A percentile compares a stretch with the other conserved stretches of the same genome.
Evolutionary conservation across 2,113 vertebrate species (phyloP).

Genomic region (Hystrix brachyura): DNA sequence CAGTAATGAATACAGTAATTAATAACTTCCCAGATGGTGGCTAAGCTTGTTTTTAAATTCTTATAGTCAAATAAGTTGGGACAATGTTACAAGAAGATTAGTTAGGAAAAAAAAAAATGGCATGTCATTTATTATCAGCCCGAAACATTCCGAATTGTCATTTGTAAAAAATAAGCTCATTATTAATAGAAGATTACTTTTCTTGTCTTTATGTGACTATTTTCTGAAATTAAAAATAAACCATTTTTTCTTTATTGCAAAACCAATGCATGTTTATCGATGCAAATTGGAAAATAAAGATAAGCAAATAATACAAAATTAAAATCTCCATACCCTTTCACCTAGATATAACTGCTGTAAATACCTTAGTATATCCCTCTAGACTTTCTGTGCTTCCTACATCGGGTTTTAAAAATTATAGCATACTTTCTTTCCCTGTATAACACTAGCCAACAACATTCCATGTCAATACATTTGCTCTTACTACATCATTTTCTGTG

Average conservation of each 20-base stretch:
- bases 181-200: constrained; percentile 77
- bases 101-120: constrained; percentile 58
- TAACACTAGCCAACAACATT: background rate
- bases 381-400: background rate
- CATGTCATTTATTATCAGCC: constrained; percentile 74
- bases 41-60: constrained; percentile 71
- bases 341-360: background rate
- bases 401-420: background rate
- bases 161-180: constrained; percentile 80
- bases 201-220: constrained; percentile 74
- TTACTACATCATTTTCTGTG: constrained; percentile 19
- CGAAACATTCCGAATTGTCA: constrained; percentile 69
- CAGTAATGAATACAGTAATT: constrained; percentile 70
- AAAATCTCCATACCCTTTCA: background rate
- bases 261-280: constrained; percentile 46
- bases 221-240: constrained; percentile 76
- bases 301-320: constrained; percentile 73
- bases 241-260: constrained; percentile 50
- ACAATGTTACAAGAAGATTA: constrained; percentile 79
- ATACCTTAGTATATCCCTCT: background rate
- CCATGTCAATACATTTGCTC: background rate
- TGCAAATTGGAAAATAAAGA: constrained; percentile 75
- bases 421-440: background rate
- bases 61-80: constrained; percentile 61
- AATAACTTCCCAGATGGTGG: constrained; percentile 55